Conservation (phyloP, 2,888 invertebrate genomes). For the Lacanobia oleracea region DNA sequence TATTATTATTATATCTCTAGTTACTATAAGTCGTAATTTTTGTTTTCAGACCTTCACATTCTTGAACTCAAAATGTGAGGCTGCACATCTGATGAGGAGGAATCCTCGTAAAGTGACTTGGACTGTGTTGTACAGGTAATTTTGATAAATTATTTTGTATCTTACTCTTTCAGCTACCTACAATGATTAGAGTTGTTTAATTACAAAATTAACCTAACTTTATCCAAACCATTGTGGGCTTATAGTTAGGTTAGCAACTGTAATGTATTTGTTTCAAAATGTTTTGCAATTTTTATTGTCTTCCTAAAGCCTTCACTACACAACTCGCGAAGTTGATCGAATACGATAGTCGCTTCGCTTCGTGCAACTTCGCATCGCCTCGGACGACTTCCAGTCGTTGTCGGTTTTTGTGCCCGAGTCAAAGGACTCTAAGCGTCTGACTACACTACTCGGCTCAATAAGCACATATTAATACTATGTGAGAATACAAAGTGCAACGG, state of each 20-base stretch:
- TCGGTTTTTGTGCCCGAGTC: too few relatives aligned
- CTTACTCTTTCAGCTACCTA: too few relatives aligned
- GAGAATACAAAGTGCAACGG: too few relatives aligned
- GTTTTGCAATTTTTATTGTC: not conserved
- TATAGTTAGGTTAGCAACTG: not conserved
- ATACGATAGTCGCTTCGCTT: too few relatives aligned
- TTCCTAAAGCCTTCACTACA: too few relatives aligned
- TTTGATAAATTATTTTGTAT: not conserved
- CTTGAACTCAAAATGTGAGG: constrained; percentile 99
- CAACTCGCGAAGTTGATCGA: too few relatives aligned
- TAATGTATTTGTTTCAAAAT: not conserved
- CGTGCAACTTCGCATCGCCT: too few relatives aligned
- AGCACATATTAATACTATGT: too few relatives aligned
- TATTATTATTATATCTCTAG: too few relatives aligned
- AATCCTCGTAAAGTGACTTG: constrained; percentile 99
- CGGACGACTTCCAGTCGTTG: too few relatives aligned
- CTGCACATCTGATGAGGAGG: constrained; percentile 98
- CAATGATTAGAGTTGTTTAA: not conserved
- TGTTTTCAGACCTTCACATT: constrained; percentile 97
- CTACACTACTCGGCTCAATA: too few relatives aligned
- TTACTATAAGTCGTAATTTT: not conserved
- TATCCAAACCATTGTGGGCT: not conserved
- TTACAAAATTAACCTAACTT: constrained; percentile 22
- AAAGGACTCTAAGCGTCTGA: too few relatives aligned
- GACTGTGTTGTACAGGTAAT: constrained; percentile 98